A percentile compares a stretch with the other conserved stretches of the same genome.
Evolutionary conservation across 2,113 vertebrate genomes (phyloP).

Genomic region (Ptilonorhynchus violaceus): DNA sequence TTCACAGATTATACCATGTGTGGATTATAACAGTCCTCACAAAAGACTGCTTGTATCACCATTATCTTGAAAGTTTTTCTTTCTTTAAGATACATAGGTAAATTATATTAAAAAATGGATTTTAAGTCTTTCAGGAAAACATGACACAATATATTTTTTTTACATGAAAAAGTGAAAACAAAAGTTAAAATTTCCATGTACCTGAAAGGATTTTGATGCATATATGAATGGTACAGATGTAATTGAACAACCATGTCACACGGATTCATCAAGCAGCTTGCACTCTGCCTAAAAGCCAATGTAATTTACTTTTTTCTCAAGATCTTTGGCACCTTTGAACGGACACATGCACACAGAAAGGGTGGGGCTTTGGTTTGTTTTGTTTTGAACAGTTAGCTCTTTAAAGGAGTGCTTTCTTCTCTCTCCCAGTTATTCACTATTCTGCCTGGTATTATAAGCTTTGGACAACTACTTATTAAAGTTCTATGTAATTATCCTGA

Average conservation of each 20-base stretch:
- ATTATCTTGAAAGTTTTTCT: not conserved
- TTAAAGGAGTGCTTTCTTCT: not conserved
- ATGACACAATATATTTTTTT: not conserved
- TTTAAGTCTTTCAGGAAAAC: not conserved
- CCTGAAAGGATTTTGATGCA: not conserved
- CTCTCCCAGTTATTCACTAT: not conserved
- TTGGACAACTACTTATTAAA: not conserved
- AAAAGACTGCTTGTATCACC: not conserved
- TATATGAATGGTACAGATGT: not conserved
- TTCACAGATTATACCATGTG: not conserved
- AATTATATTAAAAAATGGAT: not conserved
- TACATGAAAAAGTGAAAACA: not conserved
- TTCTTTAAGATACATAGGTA: not conserved
- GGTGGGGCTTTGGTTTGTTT: accelerated
- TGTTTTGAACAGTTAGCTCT: not conserved
- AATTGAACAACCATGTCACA: not conserved
- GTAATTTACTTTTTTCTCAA: not conserved
- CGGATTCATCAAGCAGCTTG: not conserved
- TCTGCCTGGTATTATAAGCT: not conserved
- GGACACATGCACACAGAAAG: not conserved
- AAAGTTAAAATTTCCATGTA: not conserved
- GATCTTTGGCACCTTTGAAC: not conserved
- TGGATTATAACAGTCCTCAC: not conserved
- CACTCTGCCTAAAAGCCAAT: not conserved
- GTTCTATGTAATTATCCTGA: not conserved